Evolutionary conservation across 2,797 vertebrate species (phyloP).

Genomic region (Lepus townsendii): DNA sequence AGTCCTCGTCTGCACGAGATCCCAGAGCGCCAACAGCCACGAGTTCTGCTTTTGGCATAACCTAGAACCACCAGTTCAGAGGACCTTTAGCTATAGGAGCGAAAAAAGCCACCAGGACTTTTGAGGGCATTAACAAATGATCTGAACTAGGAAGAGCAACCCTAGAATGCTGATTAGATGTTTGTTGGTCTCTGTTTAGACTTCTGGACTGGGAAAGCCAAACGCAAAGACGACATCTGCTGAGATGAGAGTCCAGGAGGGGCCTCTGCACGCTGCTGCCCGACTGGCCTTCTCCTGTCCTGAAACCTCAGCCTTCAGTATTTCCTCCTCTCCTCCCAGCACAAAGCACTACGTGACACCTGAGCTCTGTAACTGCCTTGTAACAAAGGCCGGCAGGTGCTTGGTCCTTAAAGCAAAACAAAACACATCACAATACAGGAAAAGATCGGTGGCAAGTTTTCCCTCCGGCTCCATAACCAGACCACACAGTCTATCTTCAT

Average conservation of each 20-base stretch:
- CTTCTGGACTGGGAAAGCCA: not conserved
- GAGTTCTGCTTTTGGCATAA: not conserved
- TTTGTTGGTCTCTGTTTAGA: not conserved
- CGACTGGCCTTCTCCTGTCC: not conserved
- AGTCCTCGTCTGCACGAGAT: not conserved
- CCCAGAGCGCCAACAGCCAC: not conserved
- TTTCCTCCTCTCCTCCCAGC: not conserved
- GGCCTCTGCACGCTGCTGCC: accelerated
- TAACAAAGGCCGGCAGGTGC: not conserved
- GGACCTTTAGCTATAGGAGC: not conserved
- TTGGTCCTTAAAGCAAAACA: not conserved
- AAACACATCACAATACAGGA: not conserved
- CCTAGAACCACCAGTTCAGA: not conserved
- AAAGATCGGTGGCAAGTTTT: not conserved
- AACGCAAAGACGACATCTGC: not conserved
- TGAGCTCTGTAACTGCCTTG: not conserved
- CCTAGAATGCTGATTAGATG: not conserved
- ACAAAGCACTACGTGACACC: not conserved
- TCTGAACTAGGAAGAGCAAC: not conserved
- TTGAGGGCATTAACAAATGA: not conserved
- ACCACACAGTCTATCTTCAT: not conserved
- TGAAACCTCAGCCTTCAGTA: not conserved
- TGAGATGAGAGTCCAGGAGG: not conserved
- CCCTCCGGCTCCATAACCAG: not conserved
- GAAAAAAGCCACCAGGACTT: not conserved